Base-by-base conservation (phyloP, 2,888 invertebrate genomes). In the Nomada lathburiana region DNA sequence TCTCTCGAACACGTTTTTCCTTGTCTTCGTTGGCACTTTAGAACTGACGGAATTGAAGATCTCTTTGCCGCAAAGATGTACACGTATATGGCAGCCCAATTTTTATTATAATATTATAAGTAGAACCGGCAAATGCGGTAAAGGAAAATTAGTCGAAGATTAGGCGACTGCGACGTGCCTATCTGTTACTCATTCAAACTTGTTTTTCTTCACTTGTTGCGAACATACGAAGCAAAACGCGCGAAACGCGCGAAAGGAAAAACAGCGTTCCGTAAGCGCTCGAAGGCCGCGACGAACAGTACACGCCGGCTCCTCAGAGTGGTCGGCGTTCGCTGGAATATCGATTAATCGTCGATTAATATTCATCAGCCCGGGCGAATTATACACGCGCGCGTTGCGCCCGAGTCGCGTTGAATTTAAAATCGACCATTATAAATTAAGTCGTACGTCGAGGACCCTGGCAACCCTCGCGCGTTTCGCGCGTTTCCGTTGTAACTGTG, bases 301-400 rank as follows among this genome's bases (percentile, higher is more conserved):
- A 75, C 75, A 71, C 80, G 55, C 55, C 68, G 20, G 71, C 53
- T 75, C 57, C 62, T 55, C 70, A 16, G 57, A 53, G 62, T 63
- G 72, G 68, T 55, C 50, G 36, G 23, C 67, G 52, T 36, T 47
- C 52, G 42, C 63, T 59, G 26, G 81, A 81, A 76, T 82, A 82
- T 82, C 82, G 82, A 82, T 82, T 82, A 82, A 76, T 68, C 53
- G 76, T 29, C 82, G 72, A 82, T 82, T 82, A 82, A 82, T 82
- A 82, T 82, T 82, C 82, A 82, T 82, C 59, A 59, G 5, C 67
- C 68, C 26, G 42, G 42, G 53, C 11, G 79, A 78, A 82, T 72
- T 72, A 62, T 72, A 81, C 26, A 16, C 60, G 73, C 60, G 42
- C 42, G 76, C 44, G 59, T 26, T 59, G 79, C 50, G 69, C 65